A percentile compares a stretch with the other conserved stretches of the same genome.
Evolutionary conservation across 92 coral and sea anemone species (phyloP).

Genomic region (Pocillopora meandrina): DNA sequence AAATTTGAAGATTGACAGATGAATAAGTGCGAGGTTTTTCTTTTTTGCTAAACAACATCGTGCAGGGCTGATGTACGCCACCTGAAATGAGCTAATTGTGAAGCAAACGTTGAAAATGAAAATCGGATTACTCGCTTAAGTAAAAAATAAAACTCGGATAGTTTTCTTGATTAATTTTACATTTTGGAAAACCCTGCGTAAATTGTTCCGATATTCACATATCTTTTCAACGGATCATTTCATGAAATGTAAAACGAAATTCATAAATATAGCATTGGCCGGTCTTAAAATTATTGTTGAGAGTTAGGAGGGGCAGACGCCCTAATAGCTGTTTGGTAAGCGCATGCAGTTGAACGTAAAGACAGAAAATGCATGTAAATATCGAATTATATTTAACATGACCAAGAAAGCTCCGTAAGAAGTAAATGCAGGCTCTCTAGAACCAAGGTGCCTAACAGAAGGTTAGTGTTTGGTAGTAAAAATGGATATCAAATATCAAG

Average conservation of each 20-base stretch:
- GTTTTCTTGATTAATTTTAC: too few species aligned
- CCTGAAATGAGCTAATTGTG: neutral
- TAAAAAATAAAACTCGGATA: neutral
- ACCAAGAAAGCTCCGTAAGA: neutral
- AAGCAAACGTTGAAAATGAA: neutral
- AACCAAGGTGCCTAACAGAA: neutral
- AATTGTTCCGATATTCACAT: too few species aligned
- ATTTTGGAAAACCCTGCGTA: too few species aligned
- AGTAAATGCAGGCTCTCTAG: slow-evolving; percentile 3
- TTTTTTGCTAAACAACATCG: neutral
- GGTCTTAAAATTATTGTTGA: neutral
- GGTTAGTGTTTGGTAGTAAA: neutral
- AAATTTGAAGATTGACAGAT: slow-evolving; percentile 55
- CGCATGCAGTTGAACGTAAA: neutral
- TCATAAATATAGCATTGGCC: too few species aligned
- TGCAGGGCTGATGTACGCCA: neutral
- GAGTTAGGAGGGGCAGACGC: neutral
- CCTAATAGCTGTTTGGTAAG: neutral
- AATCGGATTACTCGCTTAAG: neutral
- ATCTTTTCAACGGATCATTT: too few species aligned
- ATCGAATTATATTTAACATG: neutral
- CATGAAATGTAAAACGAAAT: too few species aligned
- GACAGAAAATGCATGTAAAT: slow-evolving; percentile 20
- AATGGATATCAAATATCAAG: slow-evolving; percentile 22
- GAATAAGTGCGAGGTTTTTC: neutral